Evolutionary conservation across 2,888 invertebrate species (phyloP).

Genomic region (Ochropleura leucogaster): DNA sequence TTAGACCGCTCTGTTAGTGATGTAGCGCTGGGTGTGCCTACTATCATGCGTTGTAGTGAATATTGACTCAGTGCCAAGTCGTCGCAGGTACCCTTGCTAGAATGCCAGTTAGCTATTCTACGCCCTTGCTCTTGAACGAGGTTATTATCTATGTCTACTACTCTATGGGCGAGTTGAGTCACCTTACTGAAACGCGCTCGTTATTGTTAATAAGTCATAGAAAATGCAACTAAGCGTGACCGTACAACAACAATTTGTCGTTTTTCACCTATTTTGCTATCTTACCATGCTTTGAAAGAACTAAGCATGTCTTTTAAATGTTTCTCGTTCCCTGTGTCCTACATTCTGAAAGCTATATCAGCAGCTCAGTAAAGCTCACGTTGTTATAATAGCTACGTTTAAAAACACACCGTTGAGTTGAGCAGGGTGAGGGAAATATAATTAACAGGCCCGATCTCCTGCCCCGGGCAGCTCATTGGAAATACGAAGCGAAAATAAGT

Average conservation of each 20-base stretch:
- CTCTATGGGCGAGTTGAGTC: constrained; percentile 8
- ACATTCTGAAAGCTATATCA: constrained; percentile 3
- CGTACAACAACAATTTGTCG: background rate
- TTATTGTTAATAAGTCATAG: constrained; percentile 1
- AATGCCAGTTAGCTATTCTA: constrained; percentile 14
- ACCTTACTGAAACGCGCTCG: constrained; percentile 16
- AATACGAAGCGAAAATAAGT: constrained; percentile 7
- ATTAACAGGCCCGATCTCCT: constrained; percentile 22
- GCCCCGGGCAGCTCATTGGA: constrained; percentile 4
- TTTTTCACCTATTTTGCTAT: background rate
- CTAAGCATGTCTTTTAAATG: background rate
- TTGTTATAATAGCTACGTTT: constrained; percentile 6
- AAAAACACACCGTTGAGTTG: constrained; percentile 3
- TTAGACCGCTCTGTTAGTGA: constrained; percentile 11
- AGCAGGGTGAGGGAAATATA: constrained; percentile 10
- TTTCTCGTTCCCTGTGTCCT: background rate
- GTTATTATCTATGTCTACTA: constrained; percentile 1
- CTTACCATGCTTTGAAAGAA: background rate
- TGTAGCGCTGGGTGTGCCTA: constrained; percentile 13
- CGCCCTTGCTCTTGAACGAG: constrained; percentile 46
- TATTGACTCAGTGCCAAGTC: constrained; percentile 48
- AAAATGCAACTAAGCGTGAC: background rate
- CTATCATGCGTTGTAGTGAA: background rate
- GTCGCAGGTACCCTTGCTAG: constrained; percentile 24
- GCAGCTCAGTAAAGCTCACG: background rate